Evolutionary conservation across 1,140 invertebrate species (phyloP), one percentile per base, ranked within the genome.

Genomic region (Drosophila ogumai): DNA sequence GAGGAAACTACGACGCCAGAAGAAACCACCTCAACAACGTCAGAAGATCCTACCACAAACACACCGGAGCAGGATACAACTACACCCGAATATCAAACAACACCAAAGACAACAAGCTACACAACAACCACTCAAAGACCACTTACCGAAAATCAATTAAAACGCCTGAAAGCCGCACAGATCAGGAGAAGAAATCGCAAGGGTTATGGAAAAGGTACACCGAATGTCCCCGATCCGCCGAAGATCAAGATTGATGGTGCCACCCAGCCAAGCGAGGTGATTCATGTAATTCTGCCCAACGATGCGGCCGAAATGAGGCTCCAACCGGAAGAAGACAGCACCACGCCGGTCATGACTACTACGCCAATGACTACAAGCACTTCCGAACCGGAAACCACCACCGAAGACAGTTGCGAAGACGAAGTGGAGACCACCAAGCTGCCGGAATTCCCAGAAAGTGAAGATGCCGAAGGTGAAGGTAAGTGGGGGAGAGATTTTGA

Each of bases 221-320:
- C 81, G 0, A 46, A 47, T n/a, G 84, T 88, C 3, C 84, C 82
- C 8, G 79, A 88, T 59, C 47, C 47, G 0, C 84, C 84, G 0
- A 59, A 71, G 38, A 84, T 80, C n/a, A 84, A 87, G 8, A 12
- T 80, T 7, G 84, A 87, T 58, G 68, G 60, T 12, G 55, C 57
- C n/a, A 73, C 73, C 41, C 84, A 84, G 32, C 59, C 84, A 41
- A 87, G 84, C 54, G 84, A 80, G 22, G 60, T 79, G 13, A 66
- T 74, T 34, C 60, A 75, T 34, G 82, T 87, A 6, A 79, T 77
- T 38, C 34, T 73, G 28, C 69, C 57, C 49, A 72, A 57, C 31
- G 49, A 66, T 43, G 58, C 49, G 2, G 49, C 36, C 15, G 66
- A 74, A 31, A 1, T 82, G 25, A 56, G 40, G 31, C 10, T 54